Percentiles rank a stretch among this genome's conserved stretches.
Conservation (phyloP, 2,113 vertebrate genomes). For the Osmerus eperlanus region DNA sequence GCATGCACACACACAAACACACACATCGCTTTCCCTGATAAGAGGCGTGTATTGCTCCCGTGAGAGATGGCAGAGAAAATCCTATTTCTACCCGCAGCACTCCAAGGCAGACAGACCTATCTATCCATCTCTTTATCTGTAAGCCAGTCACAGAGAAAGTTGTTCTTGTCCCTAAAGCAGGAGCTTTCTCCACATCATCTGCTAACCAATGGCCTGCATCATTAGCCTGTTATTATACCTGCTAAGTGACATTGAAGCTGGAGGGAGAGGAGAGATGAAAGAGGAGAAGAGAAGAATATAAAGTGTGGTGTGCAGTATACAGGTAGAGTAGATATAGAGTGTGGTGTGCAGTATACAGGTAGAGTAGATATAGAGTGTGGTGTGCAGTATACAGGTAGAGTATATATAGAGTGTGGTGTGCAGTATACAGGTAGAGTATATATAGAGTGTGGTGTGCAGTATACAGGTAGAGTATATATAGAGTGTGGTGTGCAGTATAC, state of each 20-base stretch:
- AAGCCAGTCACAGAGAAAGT: slow-evolving; percentile 21
- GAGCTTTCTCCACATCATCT: slow-evolving; percentile 40
- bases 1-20: background rate
- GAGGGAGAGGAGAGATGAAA: too few relatives aligned
- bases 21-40: slow-evolving; percentile 5
- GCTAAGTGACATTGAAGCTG: background rate
- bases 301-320: too few relatives aligned
- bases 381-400: too few relatives aligned
- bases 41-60: slow-evolving; percentile 2
- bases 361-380: too few relatives aligned
- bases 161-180: slow-evolving; percentile 25
- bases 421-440: too few relatives aligned
- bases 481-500: too few relatives aligned
- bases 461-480: too few relatives aligned
- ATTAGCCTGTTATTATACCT: slow-evolving; percentile 17
- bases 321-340: too few relatives aligned
- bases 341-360: too few relatives aligned
- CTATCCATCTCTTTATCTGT: slow-evolving; percentile 14
- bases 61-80: slow-evolving; percentile 10
- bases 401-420: too few relatives aligned
- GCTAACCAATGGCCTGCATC: slow-evolving; percentile 44
- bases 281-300: too few relatives aligned
- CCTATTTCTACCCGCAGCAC: slow-evolving; percentile 26
- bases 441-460: too few relatives aligned
- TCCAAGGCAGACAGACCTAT: background rate